Evolutionary conservation across 2,888 invertebrate genomes (phyloP).

Genomic region (Hypercompe scribonia): DNA sequence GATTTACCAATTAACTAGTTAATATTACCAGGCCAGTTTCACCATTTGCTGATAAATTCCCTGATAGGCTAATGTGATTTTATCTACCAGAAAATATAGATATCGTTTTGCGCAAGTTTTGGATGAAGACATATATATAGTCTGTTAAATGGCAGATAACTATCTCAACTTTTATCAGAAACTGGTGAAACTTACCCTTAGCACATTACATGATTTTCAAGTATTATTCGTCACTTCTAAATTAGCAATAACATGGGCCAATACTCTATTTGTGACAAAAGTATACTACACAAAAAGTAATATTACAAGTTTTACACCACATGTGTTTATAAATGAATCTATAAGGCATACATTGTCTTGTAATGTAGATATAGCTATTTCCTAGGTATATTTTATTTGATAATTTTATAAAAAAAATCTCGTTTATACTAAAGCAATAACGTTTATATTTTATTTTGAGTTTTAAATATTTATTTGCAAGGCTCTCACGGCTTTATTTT

Average conservation of each 20-base stretch:
- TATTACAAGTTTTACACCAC: not conserved
- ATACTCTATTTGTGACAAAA: not conserved
- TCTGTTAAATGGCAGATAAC: no score
- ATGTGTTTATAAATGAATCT: not conserved
- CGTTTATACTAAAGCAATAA: slow-evolving; percentile 10
- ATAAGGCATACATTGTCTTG: not conserved
- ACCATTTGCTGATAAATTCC: no score
- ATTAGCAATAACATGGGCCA: not conserved
- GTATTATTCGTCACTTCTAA: not conserved
- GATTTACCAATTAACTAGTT: not conserved
- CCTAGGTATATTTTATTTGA: not conserved
- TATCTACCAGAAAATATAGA: no score
- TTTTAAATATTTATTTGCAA: slow-evolving; percentile 14
- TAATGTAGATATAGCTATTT: not conserved
- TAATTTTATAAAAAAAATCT: not conserved
- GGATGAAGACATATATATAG: no score
- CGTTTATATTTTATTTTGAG: slow-evolving; percentile 3
- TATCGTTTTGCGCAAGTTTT: no score
- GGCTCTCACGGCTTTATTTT: slow-evolving; percentile 31
- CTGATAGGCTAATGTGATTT: no score
- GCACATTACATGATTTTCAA: not conserved
- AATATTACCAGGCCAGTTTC: not conserved
- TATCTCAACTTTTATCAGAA: no score
- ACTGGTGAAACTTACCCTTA: no score
- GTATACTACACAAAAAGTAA: not conserved